A percentile compares a stretch with the other conserved stretches of the same genome.
Conservation (phyloP, 2,113 vertebrate species). For the Phaethornis superciliosus region DNA sequence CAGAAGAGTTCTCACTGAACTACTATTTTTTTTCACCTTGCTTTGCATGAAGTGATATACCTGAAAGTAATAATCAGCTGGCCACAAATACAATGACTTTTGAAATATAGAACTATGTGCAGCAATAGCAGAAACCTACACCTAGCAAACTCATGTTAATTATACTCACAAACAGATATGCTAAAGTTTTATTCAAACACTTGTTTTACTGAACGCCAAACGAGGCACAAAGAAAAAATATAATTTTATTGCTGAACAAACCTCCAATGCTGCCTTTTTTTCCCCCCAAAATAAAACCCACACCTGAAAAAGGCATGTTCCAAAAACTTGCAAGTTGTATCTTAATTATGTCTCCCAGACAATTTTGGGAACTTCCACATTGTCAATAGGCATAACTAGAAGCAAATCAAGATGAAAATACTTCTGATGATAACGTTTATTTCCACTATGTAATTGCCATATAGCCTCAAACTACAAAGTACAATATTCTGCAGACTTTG, state of each 20-base stretch:
- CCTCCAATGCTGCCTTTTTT: background rate
- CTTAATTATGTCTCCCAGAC: background rate
- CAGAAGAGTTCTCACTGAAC: background rate
- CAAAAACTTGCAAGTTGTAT: background rate
- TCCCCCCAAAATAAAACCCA: too few relatives aligned
- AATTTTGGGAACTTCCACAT: background rate
- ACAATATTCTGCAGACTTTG: background rate
- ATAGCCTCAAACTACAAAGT: background rate
- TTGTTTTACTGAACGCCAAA: background rate
- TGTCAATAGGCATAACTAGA: background rate
- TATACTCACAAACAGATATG: background rate
- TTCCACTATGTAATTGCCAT: background rate
- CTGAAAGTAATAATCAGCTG: background rate
- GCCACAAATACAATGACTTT: background rate
- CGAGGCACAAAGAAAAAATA: background rate
- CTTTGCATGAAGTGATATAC: background rate
- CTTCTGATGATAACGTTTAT: background rate
- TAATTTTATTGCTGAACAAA: background rate
- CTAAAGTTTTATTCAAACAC: background rate
- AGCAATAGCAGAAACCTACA: background rate
- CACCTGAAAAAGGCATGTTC: background rate
- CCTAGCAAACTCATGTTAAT: background rate
- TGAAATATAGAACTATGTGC: background rate
- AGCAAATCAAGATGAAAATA: constrained; percentile 12
- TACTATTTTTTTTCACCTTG: background rate